Evolutionary conservation across 2,888 invertebrate genomes (phyloP), one percentile per base, ranked within the genome.

Genomic region (Drosophila emarginata): DNA sequence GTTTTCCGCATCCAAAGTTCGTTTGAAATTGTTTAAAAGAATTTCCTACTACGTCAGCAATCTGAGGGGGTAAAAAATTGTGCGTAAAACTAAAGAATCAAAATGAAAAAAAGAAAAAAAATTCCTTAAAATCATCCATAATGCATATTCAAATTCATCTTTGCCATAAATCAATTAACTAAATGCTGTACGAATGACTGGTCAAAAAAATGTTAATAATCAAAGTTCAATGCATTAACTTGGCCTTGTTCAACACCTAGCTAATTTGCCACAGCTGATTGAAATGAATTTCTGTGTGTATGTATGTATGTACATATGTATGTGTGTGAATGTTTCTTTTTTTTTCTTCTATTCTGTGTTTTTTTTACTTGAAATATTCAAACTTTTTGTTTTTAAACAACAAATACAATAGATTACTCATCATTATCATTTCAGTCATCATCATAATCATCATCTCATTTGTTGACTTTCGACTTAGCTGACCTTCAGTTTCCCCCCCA

Each of bases 201-300:
- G 65, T 60, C 75, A 77, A 73, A 87, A 76, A 77, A 12, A 15
- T 45, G 37, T 45, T 45, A 18, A 65, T 63, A 71, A 64, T 54
- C 65, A 69, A 79, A 87, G 87, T 82, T 82, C 82, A 87, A 76
- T 71, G 86, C 68, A 68, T 70, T 15, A 40, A 54, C 45, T 60
- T 86, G 87, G 66, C 80, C 87, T 81, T 87, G 72, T 50, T 60
- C 53, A 54, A 59, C 54, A 23, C 18, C 21, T 12, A 45, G 45
- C 45, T 36, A 28, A 65, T 72, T 71, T 28, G 73, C 70, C 73
- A 71, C 71, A 71, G 71, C 73, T 71, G 73, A 72, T 65, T 21
- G 28, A 40, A 21, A 18, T 51, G 21, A 72, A 26, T 57, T 37
- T 45, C 53, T 39, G 45, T 26, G 28, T 28, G 5, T 28, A 5